A percentile compares a stretch with the other conserved stretches of the same genome.
Evolutionary conservation across 2,888 invertebrate species (phyloP).

Genomic region (Calephelis perditalis): DNA sequence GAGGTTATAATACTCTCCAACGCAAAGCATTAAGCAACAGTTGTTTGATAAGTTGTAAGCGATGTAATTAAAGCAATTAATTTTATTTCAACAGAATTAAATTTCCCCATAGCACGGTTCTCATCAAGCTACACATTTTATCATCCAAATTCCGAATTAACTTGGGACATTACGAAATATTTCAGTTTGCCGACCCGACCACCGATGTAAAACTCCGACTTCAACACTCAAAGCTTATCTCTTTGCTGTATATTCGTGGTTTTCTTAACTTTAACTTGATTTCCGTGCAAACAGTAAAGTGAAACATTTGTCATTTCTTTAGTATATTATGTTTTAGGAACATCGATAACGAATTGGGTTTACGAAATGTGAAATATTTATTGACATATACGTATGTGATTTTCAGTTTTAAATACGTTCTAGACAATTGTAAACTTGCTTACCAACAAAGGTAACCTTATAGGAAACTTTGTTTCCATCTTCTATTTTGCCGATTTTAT

Average conservation of each 20-base stretch:
- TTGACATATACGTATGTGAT: too few species aligned
- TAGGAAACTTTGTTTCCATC: too few species aligned
- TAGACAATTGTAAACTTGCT: too few species aligned
- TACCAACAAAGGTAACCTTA: too few species aligned
- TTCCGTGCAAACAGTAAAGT: conserved; percentile 57
- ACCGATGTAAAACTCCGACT: conserved; percentile 56
- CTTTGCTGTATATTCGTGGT: conserved; percentile 70
- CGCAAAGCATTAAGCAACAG: too few species aligned
- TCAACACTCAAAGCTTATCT: conserved; percentile 72
- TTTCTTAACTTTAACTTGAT: conserved; percentile 71
- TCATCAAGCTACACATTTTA: conserved; percentile 39
- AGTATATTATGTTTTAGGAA: too few species aligned
- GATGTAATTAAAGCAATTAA: conserved; percentile 20
- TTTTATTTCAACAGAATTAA: conserved; percentile 18
- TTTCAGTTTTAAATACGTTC: too few species aligned
- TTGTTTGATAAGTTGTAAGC: conserved; percentile 3
- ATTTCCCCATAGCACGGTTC: conserved; percentile 28
- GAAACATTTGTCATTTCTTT: too few species aligned
- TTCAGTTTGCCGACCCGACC: conserved; percentile 37
- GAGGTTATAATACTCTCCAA: too few species aligned
- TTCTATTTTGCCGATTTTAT: too few species aligned
- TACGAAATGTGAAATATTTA: too few species aligned
- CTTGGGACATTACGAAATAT: conserved; percentile 44
- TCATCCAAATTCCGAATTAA: conserved; percentile 39
- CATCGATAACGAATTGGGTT: too few species aligned